Base-by-base conservation (phyloP, 2,113 vertebrate species). In the Charadrius vociferus region DNA sequence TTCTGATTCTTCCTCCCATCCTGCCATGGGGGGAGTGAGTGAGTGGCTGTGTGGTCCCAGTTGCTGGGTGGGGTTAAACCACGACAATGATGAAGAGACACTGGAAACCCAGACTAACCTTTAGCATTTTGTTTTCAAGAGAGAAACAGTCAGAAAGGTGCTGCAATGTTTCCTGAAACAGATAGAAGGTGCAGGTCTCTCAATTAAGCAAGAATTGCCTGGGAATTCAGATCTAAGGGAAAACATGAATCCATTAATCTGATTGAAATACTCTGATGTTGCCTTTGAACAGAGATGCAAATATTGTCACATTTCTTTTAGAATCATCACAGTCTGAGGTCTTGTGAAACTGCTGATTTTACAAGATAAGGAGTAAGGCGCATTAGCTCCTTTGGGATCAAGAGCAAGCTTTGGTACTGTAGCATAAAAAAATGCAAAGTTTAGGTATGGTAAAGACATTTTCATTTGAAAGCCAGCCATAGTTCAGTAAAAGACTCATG, bases 111-210 rank as follows among this genome's bases (percentile, higher is more conserved):
- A 81, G 72, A 10, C 10, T 78, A 7, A 59, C 39, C 55, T 15
- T 72, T 94, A 96, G 61, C 66, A 73, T 97, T 97, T 91, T 88
- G 63, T 87, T 97, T 88, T 83, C 71, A 83, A 32, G 74, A 41
- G 45, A 90, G 79, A 81, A 86, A 61, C 23, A 81, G 34, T 14
- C 50, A 81, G 56, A 93, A 59, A 9, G 34, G 11, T 78, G 27
- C 52, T 21, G 72, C 55, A 63, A 55, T 75, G 49, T 91, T 95
- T 96, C 18, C 34, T 78, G 75, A 43, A 79, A 87, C 23, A n/a
- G 81, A 56, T 50, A 87, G 78, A 86, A 83, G 50, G 55, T 93
- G 62, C 73, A 92, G 67, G 41, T 93, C 67, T 93, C 80, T 92
- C 61, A 82, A 16, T 93, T 81, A 95, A 21, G 61, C 52, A 83